Base-by-base conservation (phyloP, 1,140 invertebrate species). In the Leptopilina clavipes region DNA sequence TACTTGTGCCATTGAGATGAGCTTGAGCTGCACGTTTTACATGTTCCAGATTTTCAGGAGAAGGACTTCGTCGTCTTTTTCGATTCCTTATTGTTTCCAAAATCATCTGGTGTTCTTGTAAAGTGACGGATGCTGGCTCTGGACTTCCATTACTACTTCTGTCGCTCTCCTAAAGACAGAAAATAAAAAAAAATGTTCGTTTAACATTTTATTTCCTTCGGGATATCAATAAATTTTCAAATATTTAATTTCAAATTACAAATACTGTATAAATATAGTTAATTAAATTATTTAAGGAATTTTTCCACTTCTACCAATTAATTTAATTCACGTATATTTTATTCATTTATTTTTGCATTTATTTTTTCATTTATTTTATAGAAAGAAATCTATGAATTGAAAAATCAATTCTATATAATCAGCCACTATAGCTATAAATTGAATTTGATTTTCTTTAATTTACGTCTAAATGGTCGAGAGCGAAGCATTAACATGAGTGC, bases 1-100 rank as follows among this genome's bases (percentile, higher is more conserved):
- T 92, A 95, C 95, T 95, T 87, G 94, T 94, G 90, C 95, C 94
- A 90, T 95, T 94, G n/a, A 94, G 86, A 86, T 93, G 93, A 18
- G 92, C 92, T 77, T 83, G 90, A 65, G 85, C 90, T 17, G 91
- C 91, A 25, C 89, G 87, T 79, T 91, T 88, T 45, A 88, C 89
- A 56, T 90, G 91, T 37, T 92, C 89, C 70, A 89, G 87, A 81
- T 87, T 88, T 76, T 90, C 89, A 3, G 89, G 88, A 7, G 89
- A 88, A 12, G 86, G 84, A 73, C 85, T 90, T 17, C 84, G 85
- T 81, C 85, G 83, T 79, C 84, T 86, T 73, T 89, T 89, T 73
- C 86, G 84, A 45, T 86, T 86, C 74, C 87, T 89, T 74, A 89
- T 86, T 7, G 86, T 86, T 18, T 89, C 88, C 79, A 89, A 85